A percentile compares a stretch with the other conserved stretches of the same genome.
Evolutionary conservation across 2,797 vertebrate genomes (phyloP).

Genomic region (Schizopygopsis pylzovi): DNA sequence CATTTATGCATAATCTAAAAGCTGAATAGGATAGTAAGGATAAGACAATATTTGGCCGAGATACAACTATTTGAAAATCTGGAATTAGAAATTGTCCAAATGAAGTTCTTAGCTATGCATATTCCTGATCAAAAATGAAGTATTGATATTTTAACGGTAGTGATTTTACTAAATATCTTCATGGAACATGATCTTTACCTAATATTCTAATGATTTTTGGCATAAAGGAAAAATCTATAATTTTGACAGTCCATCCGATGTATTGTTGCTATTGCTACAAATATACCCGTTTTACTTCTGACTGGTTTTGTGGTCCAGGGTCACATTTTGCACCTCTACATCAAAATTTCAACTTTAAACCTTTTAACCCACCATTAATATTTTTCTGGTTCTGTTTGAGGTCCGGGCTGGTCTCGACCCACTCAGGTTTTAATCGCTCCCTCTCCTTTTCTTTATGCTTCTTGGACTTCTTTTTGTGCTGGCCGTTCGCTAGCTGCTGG

Average conservation of each 20-base stretch:
- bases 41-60: too few species aligned
- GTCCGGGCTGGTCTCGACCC: constrained; percentile 79
- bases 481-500: constrained; percentile 70
- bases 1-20: not conserved
- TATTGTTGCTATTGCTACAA: not conserved
- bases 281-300: rapidly evolving
- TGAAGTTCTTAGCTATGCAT: too few species aligned
- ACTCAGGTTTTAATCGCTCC: constrained; percentile 77
- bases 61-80: too few species aligned
- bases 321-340: not conserved
- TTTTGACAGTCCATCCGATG: not conserved
- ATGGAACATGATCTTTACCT: not conserved
- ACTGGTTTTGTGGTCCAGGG: not conserved
- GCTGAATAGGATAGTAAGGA: too few species aligned
- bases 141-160: not conserved
- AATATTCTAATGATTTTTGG: too few species aligned
- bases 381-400: constrained; percentile 76
- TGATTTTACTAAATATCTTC: not conserved
- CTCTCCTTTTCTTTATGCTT: constrained; percentile 84
- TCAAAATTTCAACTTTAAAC: not conserved
- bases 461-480: constrained; percentile 82
- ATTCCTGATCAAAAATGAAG: too few species aligned
- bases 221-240: not conserved
- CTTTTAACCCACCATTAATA: constrained; percentile 68
- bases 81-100: too few species aligned